Conservation (phyloP, 2,888 invertebrate genomes). For the Tipula lateralis region DNA sequence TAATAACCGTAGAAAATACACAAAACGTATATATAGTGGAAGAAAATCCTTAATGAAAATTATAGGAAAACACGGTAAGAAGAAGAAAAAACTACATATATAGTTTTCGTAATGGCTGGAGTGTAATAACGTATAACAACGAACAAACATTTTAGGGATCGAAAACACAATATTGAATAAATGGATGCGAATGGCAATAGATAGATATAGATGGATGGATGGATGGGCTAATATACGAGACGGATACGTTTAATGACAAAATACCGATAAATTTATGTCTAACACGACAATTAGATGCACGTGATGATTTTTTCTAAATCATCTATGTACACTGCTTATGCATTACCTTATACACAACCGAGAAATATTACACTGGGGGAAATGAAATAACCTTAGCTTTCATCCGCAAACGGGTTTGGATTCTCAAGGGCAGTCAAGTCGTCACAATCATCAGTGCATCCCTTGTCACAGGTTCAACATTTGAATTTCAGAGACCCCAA, state of each 20-base stretch:
- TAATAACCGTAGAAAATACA: not conserved
- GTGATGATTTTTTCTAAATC: not conserved
- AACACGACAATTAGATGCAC: not conserved
- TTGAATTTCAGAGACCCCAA: too few relatives aligned
- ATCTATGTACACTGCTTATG: not conserved
- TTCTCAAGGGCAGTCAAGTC: too few relatives aligned
- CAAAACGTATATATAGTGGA: not conserved
- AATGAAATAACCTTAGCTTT: too few relatives aligned
- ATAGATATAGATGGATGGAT: not conserved
- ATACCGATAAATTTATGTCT: not conserved
- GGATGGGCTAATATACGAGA: not conserved
- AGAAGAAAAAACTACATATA: not conserved
- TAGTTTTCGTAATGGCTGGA: not conserved
- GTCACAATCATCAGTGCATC: too few relatives aligned
- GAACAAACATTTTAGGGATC: not conserved
- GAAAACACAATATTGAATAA: constrained; percentile 9
- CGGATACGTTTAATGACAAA: not conserved
- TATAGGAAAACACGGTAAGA: not conserved
- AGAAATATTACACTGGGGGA: too few relatives aligned
- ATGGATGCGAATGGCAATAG: not conserved
- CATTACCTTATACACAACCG: too few relatives aligned
- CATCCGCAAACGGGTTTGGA: too few relatives aligned
- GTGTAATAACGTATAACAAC: not conserved
- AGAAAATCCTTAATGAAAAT: not conserved
- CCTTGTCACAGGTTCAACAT: too few relatives aligned